Evolutionary conservation across 2,113 vertebrate genomes (phyloP).

Genomic region (Mus pahari): DNA sequence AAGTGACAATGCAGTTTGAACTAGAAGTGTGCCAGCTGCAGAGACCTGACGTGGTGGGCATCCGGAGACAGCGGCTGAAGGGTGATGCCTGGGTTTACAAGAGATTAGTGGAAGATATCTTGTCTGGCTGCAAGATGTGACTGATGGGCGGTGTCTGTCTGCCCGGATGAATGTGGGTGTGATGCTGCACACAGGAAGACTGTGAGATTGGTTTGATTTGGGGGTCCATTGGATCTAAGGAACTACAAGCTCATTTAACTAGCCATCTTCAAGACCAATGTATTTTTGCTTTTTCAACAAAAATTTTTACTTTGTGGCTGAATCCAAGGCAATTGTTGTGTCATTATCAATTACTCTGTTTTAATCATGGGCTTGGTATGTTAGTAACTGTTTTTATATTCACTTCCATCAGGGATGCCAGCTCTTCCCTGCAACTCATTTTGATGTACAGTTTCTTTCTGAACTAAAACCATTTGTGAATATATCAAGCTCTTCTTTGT

Average conservation of each 20-base stretch:
- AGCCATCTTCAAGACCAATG: conserved; percentile 47
- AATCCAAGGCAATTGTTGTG: conserved; percentile 62
- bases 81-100: conserved; percentile 99
- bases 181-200: background rate
- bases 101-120: conserved; percentile 94
- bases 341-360: conserved; percentile 64
- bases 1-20: conserved; percentile 95
- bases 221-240: background rate
- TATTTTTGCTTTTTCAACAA: conserved; percentile 64
- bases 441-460: conserved; percentile 73
- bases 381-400: conserved; percentile 59
- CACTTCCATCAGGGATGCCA: conserved; percentile 37
- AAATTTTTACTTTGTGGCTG: conserved; percentile 70
- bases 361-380: conserved; percentile 61
- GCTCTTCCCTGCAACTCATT: conserved; percentile 50
- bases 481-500: conserved; percentile 41
- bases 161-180: background rate
- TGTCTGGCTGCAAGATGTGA: conserved; percentile 90
- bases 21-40: conserved; percentile 95
- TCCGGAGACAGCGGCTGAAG: conserved; percentile 93
- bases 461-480: conserved; percentile 76
- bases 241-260: conserved; percentile 27
- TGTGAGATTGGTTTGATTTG: conserved; percentile 25
- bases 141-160: background rate
- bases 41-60: conserved; percentile 90